Base-by-base conservation (phyloP, 2,888 invertebrate genomes). In the Baronia brevicornis region DNA sequence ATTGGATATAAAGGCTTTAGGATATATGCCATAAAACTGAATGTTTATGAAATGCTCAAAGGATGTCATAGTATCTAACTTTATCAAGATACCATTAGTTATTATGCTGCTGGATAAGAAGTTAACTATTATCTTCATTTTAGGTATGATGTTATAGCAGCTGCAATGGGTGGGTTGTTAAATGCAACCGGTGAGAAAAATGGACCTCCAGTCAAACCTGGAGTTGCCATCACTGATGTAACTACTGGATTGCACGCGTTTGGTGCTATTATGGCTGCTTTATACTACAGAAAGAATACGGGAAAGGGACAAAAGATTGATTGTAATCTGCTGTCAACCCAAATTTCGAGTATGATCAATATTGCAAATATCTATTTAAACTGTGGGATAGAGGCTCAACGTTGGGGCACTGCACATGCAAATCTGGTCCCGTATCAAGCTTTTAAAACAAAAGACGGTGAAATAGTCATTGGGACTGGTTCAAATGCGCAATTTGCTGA, bases 391-490 rank as follows among this genome's bases (percentile, higher is more conserved):
- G 94, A 95, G 53, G 92, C 92, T 0, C 79, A 86, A 36, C 86
- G 94, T 28, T 92, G 92, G 89, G 98, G 98, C n/a, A 97, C 97
- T 0, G 94, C 94, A 0, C 98, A 98, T 66, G 93, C 91, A 38
- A 96, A 94, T 60, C 91, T 98, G 38, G 98, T 98, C 0, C 98
- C 98, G 0, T 98, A 98, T 60, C 91, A 97, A 84, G 89, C 93
- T 2, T 98, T 97, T 58, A 85, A 88, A 55, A 94, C 96, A 0
- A 87, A 86, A 58, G 92, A 96, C 63, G 93, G 93, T 0, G 91
- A 91, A 54, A 86, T 97, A 32, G 94, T 97, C 0, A 84, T 97
- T 2, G 97, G 97, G 0, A 88, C 94, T 2, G 97, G 95, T 1
- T 96, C 94, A 25, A 91, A 97, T 61, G 72, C 82, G 0, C 95